phyloP scores from a whole-genome alignment of 2,113 vertebrate genomes.

The Vidua chalybeata region DNA sequence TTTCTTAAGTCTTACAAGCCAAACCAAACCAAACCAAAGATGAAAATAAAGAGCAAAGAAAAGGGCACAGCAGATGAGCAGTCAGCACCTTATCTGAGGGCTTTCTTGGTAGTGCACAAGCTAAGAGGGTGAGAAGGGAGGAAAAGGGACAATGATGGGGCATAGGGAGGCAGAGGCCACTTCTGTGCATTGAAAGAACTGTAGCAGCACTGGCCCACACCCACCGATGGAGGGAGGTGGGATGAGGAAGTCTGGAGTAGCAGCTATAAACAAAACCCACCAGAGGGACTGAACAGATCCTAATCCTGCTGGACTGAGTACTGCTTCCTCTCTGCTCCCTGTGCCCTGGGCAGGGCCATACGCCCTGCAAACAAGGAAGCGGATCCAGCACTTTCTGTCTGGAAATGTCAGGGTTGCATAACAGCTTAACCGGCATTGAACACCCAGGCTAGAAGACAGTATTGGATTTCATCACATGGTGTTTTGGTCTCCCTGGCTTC shows the following conservation, averaged over 20 bases:
- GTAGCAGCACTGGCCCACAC: rapidly evolving
- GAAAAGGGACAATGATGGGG: neutral
- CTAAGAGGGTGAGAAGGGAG: neutral
- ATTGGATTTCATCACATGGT: neutral
- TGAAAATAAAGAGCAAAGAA: neutral
- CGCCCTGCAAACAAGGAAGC: neutral
- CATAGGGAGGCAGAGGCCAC: neutral
- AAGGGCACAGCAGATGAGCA: neutral
- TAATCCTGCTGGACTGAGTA: rapidly evolving
- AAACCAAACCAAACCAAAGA: neutral
- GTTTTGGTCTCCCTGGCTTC: neutral
- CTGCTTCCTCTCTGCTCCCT: neutral
- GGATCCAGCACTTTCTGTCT: neutral
- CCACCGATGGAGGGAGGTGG: rapidly evolving
- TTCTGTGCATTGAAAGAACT: rapidly evolving
- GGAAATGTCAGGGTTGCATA: neutral
- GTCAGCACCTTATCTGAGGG: neutral
- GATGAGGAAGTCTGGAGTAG: neutral
- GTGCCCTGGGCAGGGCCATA: rapidly evolving
- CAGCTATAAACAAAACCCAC: neutral
- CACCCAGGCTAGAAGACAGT: neutral
- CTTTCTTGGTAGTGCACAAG: rapidly evolving
- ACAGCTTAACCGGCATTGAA: neutral
- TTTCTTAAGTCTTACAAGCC: neutral
- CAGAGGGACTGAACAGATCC: neutral